Evolutionary conservation across 2,888 invertebrate species (phyloP), one percentile per base, ranked within the genome.

Genomic region (Nemurella pictetii): DNA sequence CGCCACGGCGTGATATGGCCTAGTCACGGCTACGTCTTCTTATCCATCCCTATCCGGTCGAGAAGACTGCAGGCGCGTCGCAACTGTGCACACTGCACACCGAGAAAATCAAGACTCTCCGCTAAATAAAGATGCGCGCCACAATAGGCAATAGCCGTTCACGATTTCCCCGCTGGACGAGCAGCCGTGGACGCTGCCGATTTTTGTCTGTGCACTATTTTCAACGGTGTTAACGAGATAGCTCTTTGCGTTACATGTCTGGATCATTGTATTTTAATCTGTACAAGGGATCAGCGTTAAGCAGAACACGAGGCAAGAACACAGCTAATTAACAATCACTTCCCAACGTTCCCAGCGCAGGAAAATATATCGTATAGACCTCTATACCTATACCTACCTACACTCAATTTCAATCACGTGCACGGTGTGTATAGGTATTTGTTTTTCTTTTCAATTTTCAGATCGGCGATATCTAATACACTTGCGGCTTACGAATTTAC

Each of bases 261-360:
- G 26, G 78, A 78, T 78, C 78, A 78, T 30, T 78, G 78, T 55
- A 55, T 78, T 78, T n/a, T 30, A 30, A 78, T 78, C 78, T n/a
- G 29, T 30, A 78, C 78, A 29, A 4, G 78, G 28, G 78, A 78
- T 78, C 78, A 78, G 78, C 78, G 78, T 78, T 78, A 78, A 78
- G 29, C 26, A 78, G 30, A 78, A 30, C 78, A 78, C 78, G 78
- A 78, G 30, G 78, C 78, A 78, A 78, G 28, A 78, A 78, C 78
- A 78, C 2, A n/a, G 78, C 78, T 78, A 78, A 78, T 78, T 78
- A 78, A 78, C 78, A 30, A 27, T 78, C 78, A 78, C 78, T 78
- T 78, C 78, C n/a, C 7, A 7, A 26, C 26, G 75, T 75, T 75
- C 75, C 28, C 75, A 75, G 73, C 32, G 32, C 9, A 5, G 32